Evolutionary conservation across 2,113 vertebrate genomes (phyloP).

Genomic region (Dasyprocta punctata): DNA sequence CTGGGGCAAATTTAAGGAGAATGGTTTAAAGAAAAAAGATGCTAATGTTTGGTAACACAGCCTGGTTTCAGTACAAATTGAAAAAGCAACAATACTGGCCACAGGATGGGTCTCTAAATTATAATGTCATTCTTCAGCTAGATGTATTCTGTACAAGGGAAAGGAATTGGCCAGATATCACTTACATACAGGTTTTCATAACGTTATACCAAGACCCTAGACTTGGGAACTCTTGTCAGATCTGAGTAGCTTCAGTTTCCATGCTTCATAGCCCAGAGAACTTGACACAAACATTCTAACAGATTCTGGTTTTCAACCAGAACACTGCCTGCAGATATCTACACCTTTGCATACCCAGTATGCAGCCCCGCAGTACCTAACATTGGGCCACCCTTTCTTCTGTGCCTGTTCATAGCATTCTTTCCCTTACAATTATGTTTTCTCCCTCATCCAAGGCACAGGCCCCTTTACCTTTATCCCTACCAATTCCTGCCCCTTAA

Average conservation of each 20-base stretch:
- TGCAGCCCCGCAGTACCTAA: neutral
- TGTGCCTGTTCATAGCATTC: neutral
- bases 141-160: neutral
- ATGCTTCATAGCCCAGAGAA: neutral
- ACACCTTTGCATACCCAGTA: neutral
- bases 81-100: neutral
- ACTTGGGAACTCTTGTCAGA: neutral
- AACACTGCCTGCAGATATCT: neutral
- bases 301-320: neutral
- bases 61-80: neutral
- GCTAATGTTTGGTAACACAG: neutral
- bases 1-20: neutral
- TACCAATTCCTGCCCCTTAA: neutral
- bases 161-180: neutral
- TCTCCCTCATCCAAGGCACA: neutral
- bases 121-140: neutral
- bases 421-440: neutral
- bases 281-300: neutral
- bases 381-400: neutral
- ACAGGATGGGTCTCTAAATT: neutral
- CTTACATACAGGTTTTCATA: neutral
- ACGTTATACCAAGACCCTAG: neutral
- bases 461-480: neutral
- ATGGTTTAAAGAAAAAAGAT: neutral
- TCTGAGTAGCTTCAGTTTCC: neutral